A percentile compares a stretch with the other conserved stretches of the same genome.
phyloP scores from a whole-genome alignment of 2,797 vertebrate species.

The Luscinia megarhynchos region DNA sequence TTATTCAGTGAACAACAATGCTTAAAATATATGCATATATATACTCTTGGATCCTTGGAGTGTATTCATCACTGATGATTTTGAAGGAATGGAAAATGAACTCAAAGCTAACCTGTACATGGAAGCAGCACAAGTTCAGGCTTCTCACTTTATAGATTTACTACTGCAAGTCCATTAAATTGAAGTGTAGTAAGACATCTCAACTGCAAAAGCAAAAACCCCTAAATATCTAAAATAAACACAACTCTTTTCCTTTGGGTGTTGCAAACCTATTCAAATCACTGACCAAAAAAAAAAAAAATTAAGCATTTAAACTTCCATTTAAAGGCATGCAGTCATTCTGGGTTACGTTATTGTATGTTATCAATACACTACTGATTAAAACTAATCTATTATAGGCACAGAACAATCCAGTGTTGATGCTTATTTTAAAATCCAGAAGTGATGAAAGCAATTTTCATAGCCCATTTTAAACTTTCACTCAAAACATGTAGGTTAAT shows the following conservation, averaged over 20 bases:
- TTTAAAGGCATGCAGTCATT: constrained; percentile 46
- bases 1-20: constrained; percentile 52
- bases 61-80: constrained; percentile 39
- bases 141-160: constrained; percentile 9
- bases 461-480: constrained; percentile 74
- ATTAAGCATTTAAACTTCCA: constrained; percentile 47
- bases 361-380: constrained; percentile 61
- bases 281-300: constrained; percentile 46
- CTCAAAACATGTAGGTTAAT: constrained; percentile 77
- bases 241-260: neutral
- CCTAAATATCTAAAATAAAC: neutral
- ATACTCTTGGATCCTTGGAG: neutral
- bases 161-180: neutral
- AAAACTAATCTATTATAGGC: constrained; percentile 76
- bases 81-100: neutral
- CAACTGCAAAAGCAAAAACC: constrained; percentile 1
- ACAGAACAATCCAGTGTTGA: constrained; percentile 64
- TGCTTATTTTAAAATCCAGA: constrained; percentile 74
- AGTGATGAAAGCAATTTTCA: constrained; percentile 77
- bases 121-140: neutral
- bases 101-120: neutral
- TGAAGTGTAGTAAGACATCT: neutral
- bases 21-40: constrained; percentile 42
- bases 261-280: constrained; percentile 58
- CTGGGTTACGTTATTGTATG: constrained; percentile 65